Evolutionary conservation across 2,113 vertebrate species (phyloP).

Genomic region (Macrotus californicus): DNA sequence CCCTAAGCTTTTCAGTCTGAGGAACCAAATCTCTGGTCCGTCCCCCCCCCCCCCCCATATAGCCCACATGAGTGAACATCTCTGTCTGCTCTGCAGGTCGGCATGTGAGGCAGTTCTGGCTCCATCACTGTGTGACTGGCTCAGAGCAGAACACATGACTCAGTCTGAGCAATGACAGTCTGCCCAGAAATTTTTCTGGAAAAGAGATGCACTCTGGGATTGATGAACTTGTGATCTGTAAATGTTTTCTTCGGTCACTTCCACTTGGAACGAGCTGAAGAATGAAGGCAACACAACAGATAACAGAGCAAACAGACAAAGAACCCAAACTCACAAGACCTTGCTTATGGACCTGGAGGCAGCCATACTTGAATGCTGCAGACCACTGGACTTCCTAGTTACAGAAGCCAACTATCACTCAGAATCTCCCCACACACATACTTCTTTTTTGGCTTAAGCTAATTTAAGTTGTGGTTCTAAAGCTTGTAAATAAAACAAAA

Average conservation of each 20-base stretch:
- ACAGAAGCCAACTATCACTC: background rate
- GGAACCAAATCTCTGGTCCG: background rate
- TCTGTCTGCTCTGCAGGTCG: background rate
- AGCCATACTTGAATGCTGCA: background rate
- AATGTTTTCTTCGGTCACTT: background rate
- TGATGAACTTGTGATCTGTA: background rate
- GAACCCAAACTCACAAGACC: background rate
- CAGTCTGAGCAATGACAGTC: background rate
- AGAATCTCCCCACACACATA: background rate
- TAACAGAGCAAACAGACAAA: background rate
- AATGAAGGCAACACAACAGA: background rate
- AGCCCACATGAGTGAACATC: background rate
- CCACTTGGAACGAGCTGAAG: background rate
- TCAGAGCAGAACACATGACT: background rate
- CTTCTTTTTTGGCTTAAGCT: background rate
- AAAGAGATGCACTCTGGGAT: background rate
- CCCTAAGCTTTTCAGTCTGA: background rate
- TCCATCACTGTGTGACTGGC: background rate
- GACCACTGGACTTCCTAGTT: background rate
- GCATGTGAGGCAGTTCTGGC: background rate
- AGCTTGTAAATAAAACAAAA: background rate
- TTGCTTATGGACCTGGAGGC: background rate
- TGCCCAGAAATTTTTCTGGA: background rate
- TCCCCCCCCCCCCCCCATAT: accelerated
- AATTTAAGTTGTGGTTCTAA: background rate